Percentiles rank a stretch among this genome's conserved stretches.
Conservation (phyloP, 1,140 invertebrate genomes). For the Battus philenor region DNA sequence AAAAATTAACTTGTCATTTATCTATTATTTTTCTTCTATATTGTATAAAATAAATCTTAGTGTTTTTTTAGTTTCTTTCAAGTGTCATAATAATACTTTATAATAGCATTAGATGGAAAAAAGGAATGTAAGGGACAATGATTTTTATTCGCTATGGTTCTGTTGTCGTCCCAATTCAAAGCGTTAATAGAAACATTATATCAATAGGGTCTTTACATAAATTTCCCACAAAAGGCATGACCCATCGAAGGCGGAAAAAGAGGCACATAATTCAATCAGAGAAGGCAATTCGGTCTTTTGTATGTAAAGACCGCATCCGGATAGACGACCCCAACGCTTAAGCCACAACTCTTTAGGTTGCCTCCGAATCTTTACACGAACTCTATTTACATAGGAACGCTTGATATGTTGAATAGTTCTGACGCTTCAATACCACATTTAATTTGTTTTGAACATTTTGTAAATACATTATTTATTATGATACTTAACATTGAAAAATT, state of each 20-base stretch:
- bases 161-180: slow-evolving; percentile 15
- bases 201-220: slow-evolving; percentile 39
- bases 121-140: too few species aligned
- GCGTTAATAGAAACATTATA: slow-evolving; percentile 26
- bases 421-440: neutral
- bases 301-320: slow-evolving; percentile 62
- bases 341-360: slow-evolving; percentile 21
- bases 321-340: slow-evolving; percentile 24
- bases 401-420: slow-evolving; percentile 4
- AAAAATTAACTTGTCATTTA: slow-evolving; percentile 26
- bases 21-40: slow-evolving; percentile 21
- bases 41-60: slow-evolving; percentile 5
- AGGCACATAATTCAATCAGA: slow-evolving; percentile 64
- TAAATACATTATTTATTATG: neutral
- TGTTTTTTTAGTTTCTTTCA: neutral
- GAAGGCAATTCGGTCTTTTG: slow-evolving; percentile 60
- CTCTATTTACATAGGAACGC: slow-evolving; percentile 16
- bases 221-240: slow-evolving; percentile 37
- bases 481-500: neutral
- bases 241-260: slow-evolving; percentile 38
- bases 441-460: neutral
- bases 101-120: too few species aligned
- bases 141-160: neutral
- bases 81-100: too few species aligned
- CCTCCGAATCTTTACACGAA: slow-evolving; percentile 21